Evolutionary conservation across 2,797 vertebrate species (phyloP), one percentile per base, ranked within the genome.

Genomic region (Takifugu ocellatus): DNA sequence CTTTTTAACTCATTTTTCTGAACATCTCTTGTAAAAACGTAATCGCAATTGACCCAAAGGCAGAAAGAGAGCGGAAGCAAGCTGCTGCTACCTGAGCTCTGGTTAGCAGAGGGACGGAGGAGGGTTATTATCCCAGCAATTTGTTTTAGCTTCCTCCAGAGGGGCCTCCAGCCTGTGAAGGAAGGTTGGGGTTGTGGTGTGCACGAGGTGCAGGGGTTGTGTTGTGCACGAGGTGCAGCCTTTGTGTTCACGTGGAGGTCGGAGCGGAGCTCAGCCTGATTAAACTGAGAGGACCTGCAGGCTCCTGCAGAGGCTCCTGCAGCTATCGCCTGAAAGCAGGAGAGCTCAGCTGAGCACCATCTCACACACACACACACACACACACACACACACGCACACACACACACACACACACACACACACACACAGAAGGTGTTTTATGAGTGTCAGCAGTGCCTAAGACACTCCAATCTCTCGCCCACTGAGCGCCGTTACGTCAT

Each of bases 221-320:
- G 17, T 17, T 17, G 17, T 17, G 17, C 17, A 17, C 17, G 17
- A 17, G 17, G 17, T 17, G 17, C 17, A 17, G 17, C 17, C 17
- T 17, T 17, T 17, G 17, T 17, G 17, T 17, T 17, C 17, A 17
- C 17, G 17, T 17, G 17, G 17, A 17, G 17, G 17, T 17, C 17
- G 17, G 17, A 75, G 70, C 44, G 27, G 53, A 75, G 79, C 67
- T 78, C 50, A 61, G 53, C 39, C 56, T 44, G 8, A 56, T 70
- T 55, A 70, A 72, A 79, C 52, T 51, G 54, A 0, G 6, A 49
- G 49, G 45, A 68, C 31, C 5, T 54, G 50, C 45, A 59, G 56
- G 61, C 51, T 63, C 54, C 68, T 27, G 59, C 64, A 15, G 63
- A 63, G 49, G 53, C 45, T 63, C 63, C 57, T 71, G 27, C 7